phyloP scores from a whole-genome alignment of 2,113 vertebrate species.

The Chamaea fasciata region DNA sequence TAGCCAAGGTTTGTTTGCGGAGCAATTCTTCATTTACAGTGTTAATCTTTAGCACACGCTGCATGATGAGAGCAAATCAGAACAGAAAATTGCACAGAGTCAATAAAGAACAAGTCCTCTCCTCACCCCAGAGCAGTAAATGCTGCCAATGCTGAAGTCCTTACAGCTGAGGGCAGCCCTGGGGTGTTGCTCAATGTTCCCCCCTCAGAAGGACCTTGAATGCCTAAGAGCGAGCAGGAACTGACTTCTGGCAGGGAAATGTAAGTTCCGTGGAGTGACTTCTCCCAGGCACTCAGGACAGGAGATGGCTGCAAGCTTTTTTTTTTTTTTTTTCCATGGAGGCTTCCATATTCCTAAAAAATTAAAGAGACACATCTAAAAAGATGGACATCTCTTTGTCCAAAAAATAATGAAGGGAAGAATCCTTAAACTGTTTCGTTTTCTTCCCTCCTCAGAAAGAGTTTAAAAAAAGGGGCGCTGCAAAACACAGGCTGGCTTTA shows the following conservation, averaged over 20 bases:
- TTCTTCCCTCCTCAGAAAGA: neutral
- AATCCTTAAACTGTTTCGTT: neutral
- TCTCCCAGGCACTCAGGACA: neutral
- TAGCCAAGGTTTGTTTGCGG: neutral
- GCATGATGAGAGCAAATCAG: neutral
- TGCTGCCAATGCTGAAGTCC: neutral
- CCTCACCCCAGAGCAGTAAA: neutral
- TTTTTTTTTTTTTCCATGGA: neutral
- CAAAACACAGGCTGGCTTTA: neutral
- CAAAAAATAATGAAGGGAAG: neutral
- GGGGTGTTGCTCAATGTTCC: neutral
- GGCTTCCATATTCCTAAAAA: neutral
- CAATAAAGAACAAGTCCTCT: slow-evolving; percentile 5
- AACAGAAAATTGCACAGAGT: neutral
- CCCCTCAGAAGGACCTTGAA: neutral
- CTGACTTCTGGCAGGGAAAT: neutral
- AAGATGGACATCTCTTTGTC: neutral
- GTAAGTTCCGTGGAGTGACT: neutral
- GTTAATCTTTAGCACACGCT: slow-evolving; percentile 47
- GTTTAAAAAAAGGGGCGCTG: neutral
- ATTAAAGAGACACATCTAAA: neutral
- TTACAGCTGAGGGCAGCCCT: neutral
- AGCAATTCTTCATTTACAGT: slow-evolving; percentile 24
- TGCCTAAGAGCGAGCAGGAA: neutral
- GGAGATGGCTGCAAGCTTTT: neutral